A percentile compares a stretch with the other conserved stretches of the same genome.
Evolutionary conservation across 2,113 vertebrate genomes (phyloP).

Genomic region (Cyanistes caeruleus): DNA sequence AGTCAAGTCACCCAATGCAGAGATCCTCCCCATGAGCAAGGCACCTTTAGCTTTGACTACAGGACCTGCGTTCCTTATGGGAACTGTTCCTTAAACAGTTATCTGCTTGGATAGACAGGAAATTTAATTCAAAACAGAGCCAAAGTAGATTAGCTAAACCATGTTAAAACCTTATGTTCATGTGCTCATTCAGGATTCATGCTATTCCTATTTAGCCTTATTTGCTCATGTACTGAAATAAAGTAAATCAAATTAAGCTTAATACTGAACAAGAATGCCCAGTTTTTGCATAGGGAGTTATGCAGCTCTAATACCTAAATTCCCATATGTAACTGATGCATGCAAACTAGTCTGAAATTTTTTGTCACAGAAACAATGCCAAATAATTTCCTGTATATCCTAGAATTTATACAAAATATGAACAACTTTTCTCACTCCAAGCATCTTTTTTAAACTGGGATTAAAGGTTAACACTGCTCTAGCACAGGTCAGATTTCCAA

Average conservation of each 20-base stretch:
- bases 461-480: not conserved
- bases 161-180: not conserved
- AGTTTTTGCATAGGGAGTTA: not conserved
- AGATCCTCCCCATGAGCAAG: not conserved
- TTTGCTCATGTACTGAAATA: not conserved
- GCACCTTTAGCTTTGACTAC: not conserved
- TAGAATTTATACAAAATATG: not conserved
- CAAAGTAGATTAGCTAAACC: not conserved
- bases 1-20: accelerated
- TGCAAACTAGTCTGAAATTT: not conserved
- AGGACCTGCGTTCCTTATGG: not conserved
- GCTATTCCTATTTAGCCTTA: not conserved
- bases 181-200: not conserved
- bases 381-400: not conserved
- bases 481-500: not conserved
- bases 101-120: not conserved
- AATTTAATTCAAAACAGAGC: not conserved
- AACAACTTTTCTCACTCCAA: not conserved
- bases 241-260: not conserved
- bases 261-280: not conserved
- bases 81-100: not conserved
- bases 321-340: not conserved
- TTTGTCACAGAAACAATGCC: not conserved
- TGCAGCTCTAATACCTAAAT: not conserved
- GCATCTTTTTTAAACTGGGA: not conserved